phyloP scores from a whole-genome alignment of 2,888 invertebrate species.

The Meganola albula region DNA sequence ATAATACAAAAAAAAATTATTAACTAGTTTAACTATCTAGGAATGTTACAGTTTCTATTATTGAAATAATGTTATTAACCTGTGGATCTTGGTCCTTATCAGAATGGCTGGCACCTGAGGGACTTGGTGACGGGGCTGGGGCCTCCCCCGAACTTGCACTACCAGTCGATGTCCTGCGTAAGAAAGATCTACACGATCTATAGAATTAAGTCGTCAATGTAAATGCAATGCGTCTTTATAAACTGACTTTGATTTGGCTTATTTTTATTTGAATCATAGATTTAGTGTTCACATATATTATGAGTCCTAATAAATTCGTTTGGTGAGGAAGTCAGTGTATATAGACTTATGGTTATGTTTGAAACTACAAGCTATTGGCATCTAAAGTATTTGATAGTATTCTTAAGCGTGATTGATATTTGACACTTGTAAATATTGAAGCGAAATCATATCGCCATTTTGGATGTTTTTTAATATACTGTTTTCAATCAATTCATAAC shows the following conservation, averaged over 20 bases:
- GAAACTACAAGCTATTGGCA: slow-evolving; percentile 36
- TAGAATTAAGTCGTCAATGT: slow-evolving; percentile 65
- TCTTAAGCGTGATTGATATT: slow-evolving; percentile 7
- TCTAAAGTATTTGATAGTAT: slow-evolving; percentile 23
- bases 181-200: slow-evolving; percentile 73
- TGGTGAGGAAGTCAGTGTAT: slow-evolving; percentile 53
- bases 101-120: slow-evolving; percentile 93
- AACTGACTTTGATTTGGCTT: slow-evolving; percentile 34
- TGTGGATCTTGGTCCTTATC: slow-evolving; percentile 93
- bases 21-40: too few relatives aligned
- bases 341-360: slow-evolving; percentile 45
- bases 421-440: too few relatives aligned
- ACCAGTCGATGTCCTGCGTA: slow-evolving; percentile 74
- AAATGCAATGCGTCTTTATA: slow-evolving; percentile 48
- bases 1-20: too few relatives aligned
- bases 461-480: too few relatives aligned
- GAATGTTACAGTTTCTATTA: too few relatives aligned
- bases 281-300: not conserved
- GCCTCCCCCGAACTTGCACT: slow-evolving; percentile 71
- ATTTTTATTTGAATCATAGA: not conserved
- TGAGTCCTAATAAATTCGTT: not conserved
- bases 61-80: too few relatives aligned
- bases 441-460: too few relatives aligned
- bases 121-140: slow-evolving; percentile 82
- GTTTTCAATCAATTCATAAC: too few relatives aligned